These are phyloP conservation scores for Muscina levida DNA, from an alignment of 2,888 invertebrate species.

Conservation along the genomic window DNA sequence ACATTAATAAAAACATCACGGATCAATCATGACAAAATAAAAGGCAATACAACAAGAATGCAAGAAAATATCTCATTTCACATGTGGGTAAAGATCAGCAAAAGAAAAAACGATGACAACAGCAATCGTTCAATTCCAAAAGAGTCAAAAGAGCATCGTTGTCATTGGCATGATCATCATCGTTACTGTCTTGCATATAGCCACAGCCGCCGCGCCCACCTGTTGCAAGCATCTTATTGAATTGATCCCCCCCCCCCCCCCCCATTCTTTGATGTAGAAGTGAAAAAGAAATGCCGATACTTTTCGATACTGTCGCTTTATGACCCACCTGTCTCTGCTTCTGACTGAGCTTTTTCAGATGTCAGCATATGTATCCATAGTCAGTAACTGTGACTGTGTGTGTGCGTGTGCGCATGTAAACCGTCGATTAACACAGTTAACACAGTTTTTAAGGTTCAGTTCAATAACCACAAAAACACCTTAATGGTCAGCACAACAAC, in stretches of 20 bases:
- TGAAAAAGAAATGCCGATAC: not conserved
- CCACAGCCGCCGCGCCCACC: conserved; percentile 18
- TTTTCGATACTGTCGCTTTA: not conserved
- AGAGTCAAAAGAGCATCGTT: not conserved
- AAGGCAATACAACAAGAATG: conserved; percentile 1
- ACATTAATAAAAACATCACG: conserved; percentile 36
- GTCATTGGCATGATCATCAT: not conserved
- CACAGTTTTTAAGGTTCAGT: conserved; percentile 52
- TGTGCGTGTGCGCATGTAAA: conserved; percentile 14
- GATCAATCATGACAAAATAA: conserved; percentile 19
- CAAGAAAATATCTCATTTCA: conserved; percentile 3
- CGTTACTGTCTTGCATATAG: conserved; percentile 3
- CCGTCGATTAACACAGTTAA: conserved; percentile 58
- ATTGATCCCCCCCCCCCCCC: too few relatives aligned
- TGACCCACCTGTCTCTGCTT: not conserved
- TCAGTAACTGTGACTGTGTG: too few relatives aligned
- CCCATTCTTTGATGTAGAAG: conserved; percentile 2
- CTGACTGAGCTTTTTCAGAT: not conserved
- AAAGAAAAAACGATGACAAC: not conserved
- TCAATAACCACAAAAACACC: conserved; percentile 58
- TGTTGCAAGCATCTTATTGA: conserved; percentile 17
- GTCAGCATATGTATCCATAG: too few relatives aligned
- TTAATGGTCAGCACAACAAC: conserved; percentile 42
- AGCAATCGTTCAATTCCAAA: not conserved
- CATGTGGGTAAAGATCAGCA: too few relatives aligned